These are phyloP conservation scores for Drosophila siamana DNA, from an alignment of 2,888 invertebrate genomes.

Conservation along the genomic window DNA sequence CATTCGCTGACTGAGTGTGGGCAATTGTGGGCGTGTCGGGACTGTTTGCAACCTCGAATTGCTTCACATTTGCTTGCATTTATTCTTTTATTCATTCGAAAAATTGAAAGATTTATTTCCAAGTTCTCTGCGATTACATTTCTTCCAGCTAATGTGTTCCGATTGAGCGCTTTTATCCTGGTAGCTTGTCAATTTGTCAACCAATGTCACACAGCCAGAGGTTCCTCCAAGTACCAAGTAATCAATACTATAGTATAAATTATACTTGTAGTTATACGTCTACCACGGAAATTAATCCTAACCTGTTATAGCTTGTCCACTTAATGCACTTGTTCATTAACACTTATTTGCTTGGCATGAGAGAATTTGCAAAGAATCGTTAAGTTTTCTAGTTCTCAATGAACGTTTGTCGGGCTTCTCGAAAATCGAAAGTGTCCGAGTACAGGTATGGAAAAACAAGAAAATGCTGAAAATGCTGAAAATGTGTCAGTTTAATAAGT, in stretches of 20 bases:
- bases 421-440: conserved; percentile 47
- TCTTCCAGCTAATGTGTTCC: conserved; percentile 75
- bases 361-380: conserved; percentile 20
- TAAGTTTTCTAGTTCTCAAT: conserved; percentile 55
- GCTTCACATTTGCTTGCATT: conserved; percentile 76
- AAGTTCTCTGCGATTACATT: conserved; percentile 75
- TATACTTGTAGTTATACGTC: too few relatives aligned
- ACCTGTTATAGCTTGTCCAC: too few relatives aligned
- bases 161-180: conserved; percentile 66
- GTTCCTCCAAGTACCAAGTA: conserved; percentile 39
- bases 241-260: conserved; percentile 44
- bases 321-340: conserved; percentile 10
- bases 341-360: not conserved
- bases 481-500: conserved; percentile 45
- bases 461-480: conserved; percentile 15
- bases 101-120: conserved; percentile 84
- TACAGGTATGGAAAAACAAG: conserved; percentile 54
- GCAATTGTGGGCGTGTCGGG: conserved; percentile 17
- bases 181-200: conserved; percentile 76
- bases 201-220: conserved; percentile 39
- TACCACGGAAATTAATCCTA: not conserved
- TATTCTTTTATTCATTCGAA: conserved; percentile 74
- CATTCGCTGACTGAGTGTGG: conserved; percentile 3
- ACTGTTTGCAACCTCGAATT: conserved; percentile 62
- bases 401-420: conserved; percentile 62